Evolutionary conservation across 2,797 vertebrate species (phyloP).

Genomic region (Myiothlypis coronata): DNA sequence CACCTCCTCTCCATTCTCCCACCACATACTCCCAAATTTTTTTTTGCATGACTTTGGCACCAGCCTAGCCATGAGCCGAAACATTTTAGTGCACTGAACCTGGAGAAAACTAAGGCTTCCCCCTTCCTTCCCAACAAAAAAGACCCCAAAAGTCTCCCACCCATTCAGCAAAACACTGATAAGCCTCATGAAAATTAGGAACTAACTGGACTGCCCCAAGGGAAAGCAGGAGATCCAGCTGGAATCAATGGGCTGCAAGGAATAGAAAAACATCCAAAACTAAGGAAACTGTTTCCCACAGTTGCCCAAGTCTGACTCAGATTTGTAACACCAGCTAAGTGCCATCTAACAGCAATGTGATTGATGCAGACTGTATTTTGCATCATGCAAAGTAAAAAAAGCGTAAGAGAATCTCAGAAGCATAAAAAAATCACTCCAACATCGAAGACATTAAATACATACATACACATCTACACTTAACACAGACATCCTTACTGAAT

Average conservation of each 20-base stretch:
- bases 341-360: not conserved
- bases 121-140: not conserved
- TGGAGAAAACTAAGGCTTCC: not conserved
- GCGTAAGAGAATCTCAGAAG: not conserved
- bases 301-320: not conserved
- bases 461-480: not conserved
- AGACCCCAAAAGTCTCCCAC: not conserved
- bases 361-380: not conserved
- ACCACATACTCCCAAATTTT: not conserved
- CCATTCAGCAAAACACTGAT: not conserved
- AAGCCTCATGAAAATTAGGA: not conserved
- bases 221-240: not conserved
- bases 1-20: not conserved
- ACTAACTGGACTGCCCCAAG: not conserved
- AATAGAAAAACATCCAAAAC: not conserved
- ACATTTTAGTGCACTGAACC: not conserved
- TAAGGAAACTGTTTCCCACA: not conserved
- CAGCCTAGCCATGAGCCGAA: not conserved
- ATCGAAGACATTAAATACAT: not conserved
- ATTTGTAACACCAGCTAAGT: not conserved
- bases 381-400: not conserved
- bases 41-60: fast-evolving
- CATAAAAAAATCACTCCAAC: not conserved
- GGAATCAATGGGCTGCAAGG: not conserved
- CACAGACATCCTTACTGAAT: not conserved